These are phyloP conservation scores for Cladorhizidae sp. DNA, from an alignment of 37 sponge, comb jelly and placozoan species.

Conservation along the genomic window DNA sequence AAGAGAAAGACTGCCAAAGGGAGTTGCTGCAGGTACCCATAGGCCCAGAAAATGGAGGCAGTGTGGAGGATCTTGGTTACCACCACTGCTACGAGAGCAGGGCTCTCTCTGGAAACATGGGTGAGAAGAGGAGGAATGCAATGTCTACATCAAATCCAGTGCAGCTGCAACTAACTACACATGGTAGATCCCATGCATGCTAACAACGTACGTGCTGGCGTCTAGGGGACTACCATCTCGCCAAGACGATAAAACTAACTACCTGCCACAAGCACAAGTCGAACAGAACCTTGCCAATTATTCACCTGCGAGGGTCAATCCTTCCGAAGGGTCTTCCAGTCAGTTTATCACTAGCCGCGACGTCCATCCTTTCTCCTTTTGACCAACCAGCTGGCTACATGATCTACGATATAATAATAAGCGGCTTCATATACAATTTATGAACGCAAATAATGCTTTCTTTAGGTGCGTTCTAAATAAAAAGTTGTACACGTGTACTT, in stretches of 20 bases:
- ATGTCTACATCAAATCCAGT: not conserved
- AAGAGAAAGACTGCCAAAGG: constrained; percentile 71
- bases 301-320: constrained; percentile 47
- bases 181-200: not conserved
- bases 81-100: constrained; percentile 37
- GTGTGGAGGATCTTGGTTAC: constrained; percentile 32
- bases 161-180: not conserved
- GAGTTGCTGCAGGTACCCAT: constrained; percentile 47
- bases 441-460: constrained; percentile 1
- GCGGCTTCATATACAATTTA: no score
- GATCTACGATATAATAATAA: no score
- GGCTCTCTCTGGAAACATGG: constrained; percentile 42
- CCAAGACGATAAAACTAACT: no score
- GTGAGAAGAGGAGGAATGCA: not conserved
- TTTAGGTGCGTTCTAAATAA: not conserved
- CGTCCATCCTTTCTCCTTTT: not conserved
- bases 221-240: no score
- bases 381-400: no score
- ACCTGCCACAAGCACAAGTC: no score
- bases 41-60: constrained; percentile 64
- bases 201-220: no score
- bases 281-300: not conserved
- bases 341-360: not conserved
- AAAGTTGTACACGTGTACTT: no score
- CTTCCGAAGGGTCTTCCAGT: constrained; percentile 21